Percentiles rank a stretch among this genome's conserved stretches.
These are phyloP conservation scores for Nesoenas mayeri DNA, from an alignment of 2,113 vertebrate genomes.

Conservation along the genomic window DNA sequence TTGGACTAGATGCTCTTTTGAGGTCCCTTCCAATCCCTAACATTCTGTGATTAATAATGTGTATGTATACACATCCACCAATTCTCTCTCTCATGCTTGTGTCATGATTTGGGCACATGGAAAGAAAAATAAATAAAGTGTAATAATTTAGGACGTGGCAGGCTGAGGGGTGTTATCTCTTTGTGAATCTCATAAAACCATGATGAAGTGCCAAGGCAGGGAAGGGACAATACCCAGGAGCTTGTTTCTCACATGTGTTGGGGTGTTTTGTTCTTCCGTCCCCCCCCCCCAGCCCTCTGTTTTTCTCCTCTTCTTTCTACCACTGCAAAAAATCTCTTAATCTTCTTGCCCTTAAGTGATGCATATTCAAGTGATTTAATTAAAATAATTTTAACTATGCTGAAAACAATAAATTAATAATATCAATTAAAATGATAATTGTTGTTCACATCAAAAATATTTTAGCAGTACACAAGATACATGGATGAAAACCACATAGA, in stretches of 20 bases:
- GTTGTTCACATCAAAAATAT: conserved; percentile 52
- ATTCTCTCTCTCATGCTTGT: not conserved
- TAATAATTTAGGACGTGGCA: conserved; percentile 13
- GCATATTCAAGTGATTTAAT: conserved; percentile 52
- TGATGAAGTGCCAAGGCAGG: not conserved
- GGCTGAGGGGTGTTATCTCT: not conserved
- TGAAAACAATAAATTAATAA: conserved; percentile 58
- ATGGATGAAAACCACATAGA: not conserved
- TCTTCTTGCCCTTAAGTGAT: conserved; percentile 21
- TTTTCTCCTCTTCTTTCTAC: conserved; percentile 36
- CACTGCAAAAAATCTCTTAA: conserved; percentile 47
- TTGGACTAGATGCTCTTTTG: too few species aligned
- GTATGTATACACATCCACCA: not conserved
- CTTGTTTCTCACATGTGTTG: not conserved
- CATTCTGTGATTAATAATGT: not conserved
- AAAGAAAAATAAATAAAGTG: not conserved
- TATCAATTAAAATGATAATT: conserved; percentile 47
- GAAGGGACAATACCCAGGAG: not conserved
- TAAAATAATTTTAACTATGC: conserved; percentile 54
- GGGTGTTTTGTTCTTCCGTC: not conserved
- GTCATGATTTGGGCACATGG: not conserved
- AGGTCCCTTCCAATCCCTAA: too few species aligned
- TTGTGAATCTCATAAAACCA: not conserved
- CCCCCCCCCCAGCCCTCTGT: not conserved
- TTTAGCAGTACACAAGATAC: conserved; percentile 30